Evolutionary conservation across 2,888 invertebrate species (phyloP), one percentile per base, ranked within the genome.

Genomic region (Eretmocerus hayati): DNA sequence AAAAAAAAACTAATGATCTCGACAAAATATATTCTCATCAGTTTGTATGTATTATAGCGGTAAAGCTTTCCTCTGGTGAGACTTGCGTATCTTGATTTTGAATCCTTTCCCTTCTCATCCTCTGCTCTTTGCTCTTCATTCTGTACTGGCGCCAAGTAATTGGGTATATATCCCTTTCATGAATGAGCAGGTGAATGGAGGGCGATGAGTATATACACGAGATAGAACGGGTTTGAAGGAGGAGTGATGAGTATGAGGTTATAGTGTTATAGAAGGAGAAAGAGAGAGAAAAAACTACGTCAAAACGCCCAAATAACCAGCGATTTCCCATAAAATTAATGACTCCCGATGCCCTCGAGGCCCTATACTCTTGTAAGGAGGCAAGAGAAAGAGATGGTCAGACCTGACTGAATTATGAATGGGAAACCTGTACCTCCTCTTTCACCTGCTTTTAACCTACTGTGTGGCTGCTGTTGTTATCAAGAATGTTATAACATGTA

Each of bases 281-380:
- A n/a, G n/a, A n/a, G 26, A 26, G 26, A 26, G 26, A 26, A n/a
- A n/a, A 35, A 38, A 37, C 21, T 20, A 33, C 42, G 51, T 51
- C 51, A 48, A 67, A 66, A 67, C 65, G 64, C 60, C 61, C 67
- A 67, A 67, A 65, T 62, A 66, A 66, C 62, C 60, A 59, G 58
- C 60, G 65, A 65, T 69, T 68, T 65, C 63, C 66, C 65, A 57
- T 64, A 60, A 66, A 70, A 71, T 69, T 69, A 67, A 70, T 65
- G 66, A 64, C 61, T 60, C 44, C 56, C 57, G 55, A 42, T 39
- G 47, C 38, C 46, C 36, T 33, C 23, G 33, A 20, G 38, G 39
- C 43, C 46, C 6, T 9, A 6, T 26, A 11, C 26, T 6, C 26
- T n/a, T n/a, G n/a, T n/a, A n/a, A n/a, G n/a, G n/a, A n/a, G n/a